Percentiles rank a stretch among this genome's conserved stretches.
phyloP scores from a whole-genome alignment of 2,888 invertebrate species.

The Limnephilus marmoratus region DNA sequence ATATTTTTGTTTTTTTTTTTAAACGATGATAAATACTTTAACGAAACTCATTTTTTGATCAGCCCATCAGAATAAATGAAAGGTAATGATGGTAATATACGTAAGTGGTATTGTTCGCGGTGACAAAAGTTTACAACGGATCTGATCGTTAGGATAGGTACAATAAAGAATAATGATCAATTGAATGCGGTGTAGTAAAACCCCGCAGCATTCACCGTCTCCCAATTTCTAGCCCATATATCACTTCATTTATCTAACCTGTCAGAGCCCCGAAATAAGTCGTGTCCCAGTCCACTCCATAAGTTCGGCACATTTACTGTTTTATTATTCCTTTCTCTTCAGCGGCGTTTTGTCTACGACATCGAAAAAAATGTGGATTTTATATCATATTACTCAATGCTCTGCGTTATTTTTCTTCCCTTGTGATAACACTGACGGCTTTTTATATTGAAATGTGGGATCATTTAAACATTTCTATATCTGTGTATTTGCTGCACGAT shows the following conservation, averaged over 20 bases:
- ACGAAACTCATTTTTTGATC: too few relatives aligned
- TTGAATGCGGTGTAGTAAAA: not conserved
- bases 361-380: not conserved
- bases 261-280: constrained; percentile 21
- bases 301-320: not conserved
- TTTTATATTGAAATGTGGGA: not conserved
- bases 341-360: not conserved
- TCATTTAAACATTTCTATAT: too few relatives aligned
- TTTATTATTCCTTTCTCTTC: constrained; percentile 29
- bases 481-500: too few relatives aligned
- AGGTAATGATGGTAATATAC: not conserved
- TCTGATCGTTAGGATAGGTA: not conserved
- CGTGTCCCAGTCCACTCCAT: constrained; percentile 28
- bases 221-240: constrained; percentile 3
- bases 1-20: too few relatives aligned
- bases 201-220: not conserved
- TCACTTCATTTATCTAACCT: constrained; percentile 39
- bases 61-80: not conserved
- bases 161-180: not conserved
- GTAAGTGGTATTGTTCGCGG: not conserved
- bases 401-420: not conserved
- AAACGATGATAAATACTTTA: too few relatives aligned
- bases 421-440: not conserved
- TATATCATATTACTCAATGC: not conserved
- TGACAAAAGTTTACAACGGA: not conserved